Evolutionary conservation across 2,888 invertebrate genomes (phyloP).

Genomic region (Isoperla grammatica): DNA sequence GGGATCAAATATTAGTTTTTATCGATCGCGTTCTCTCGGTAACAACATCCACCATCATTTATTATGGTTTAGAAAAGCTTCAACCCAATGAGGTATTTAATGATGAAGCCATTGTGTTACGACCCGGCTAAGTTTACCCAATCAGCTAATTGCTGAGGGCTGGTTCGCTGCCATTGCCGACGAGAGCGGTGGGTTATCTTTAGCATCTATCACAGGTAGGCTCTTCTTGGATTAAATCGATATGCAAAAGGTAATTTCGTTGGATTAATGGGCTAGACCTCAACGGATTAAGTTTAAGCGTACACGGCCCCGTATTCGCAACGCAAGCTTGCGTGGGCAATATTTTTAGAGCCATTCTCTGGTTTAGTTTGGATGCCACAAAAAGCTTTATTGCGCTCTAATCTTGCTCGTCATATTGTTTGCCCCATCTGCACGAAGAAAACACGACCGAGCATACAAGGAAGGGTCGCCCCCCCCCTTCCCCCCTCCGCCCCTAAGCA

Average conservation of each 20-base stretch:
- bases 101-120: constrained; percentile 1
- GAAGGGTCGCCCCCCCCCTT: no score
- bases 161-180: constrained; percentile 17
- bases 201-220: constrained; percentile 23
- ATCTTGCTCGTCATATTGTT: no score
- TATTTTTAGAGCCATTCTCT: no score
- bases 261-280: constrained; percentile 16
- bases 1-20: not conserved
- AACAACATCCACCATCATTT: not conserved
- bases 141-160: constrained; percentile 25
- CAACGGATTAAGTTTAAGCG: constrained; percentile 1
- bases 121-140: constrained; percentile 19
- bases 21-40: not conserved
- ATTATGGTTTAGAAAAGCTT: constrained; percentile 1
- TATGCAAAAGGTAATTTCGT: constrained; percentile 24
- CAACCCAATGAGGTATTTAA: constrained; percentile 2
- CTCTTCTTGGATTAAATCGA: constrained; percentile 22
- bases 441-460: no score
- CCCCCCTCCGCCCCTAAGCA: no score
- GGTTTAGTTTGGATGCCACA: no score
- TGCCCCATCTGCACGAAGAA: no score
- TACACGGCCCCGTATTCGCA: no score
- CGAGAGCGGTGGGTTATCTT: constrained; percentile 13
- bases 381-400: no score
- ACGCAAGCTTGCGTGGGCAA: no score